Conservation (phyloP, 2,797 vertebrate genomes). For the Rhabdomys pumilio region DNA sequence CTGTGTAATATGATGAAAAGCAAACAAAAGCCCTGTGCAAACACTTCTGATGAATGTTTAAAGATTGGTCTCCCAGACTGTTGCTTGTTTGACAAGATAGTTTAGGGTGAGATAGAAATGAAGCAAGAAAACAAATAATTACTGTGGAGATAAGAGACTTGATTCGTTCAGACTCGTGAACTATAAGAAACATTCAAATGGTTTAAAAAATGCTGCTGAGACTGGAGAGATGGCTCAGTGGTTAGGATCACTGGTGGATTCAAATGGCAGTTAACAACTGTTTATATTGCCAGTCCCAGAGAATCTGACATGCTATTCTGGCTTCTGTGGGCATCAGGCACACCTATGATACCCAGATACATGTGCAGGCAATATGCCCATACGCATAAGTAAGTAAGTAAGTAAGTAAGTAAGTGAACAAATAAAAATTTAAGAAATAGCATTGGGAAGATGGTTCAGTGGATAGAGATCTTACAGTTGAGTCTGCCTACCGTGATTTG, state of each 20-base stretch:
- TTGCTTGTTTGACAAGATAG: slow-evolving; percentile 68
- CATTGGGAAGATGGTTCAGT: not conserved
- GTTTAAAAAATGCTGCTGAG: too few relatives aligned
- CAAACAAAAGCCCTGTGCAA: slow-evolving; percentile 69
- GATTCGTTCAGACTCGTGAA: slow-evolving; percentile 61
- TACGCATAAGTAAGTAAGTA: not conserved
- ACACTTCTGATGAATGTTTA: slow-evolving; percentile 75
- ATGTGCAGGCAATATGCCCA: too few relatives aligned
- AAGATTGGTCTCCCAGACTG: slow-evolving; percentile 58
- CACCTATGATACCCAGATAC: not conserved
- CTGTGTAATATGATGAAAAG: slow-evolving; percentile 66
- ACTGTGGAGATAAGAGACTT: slow-evolving; percentile 28
- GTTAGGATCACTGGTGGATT: not conserved
- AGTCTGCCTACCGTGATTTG: not conserved
- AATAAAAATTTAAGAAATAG: not conserved
- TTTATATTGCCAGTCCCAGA: not conserved
- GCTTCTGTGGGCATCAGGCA: not conserved
- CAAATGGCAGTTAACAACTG: not conserved
- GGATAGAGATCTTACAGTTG: not conserved
- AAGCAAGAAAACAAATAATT: slow-evolving; percentile 72
- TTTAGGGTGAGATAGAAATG: slow-evolving; percentile 56
- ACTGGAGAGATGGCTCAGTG: not conserved
- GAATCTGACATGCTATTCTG: not conserved
- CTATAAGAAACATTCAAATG: not conserved
- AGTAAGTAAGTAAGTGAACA: not conserved